Evolutionary conservation across 2,797 vertebrate species (phyloP).

Genomic region (Antrozous pallidus): DNA sequence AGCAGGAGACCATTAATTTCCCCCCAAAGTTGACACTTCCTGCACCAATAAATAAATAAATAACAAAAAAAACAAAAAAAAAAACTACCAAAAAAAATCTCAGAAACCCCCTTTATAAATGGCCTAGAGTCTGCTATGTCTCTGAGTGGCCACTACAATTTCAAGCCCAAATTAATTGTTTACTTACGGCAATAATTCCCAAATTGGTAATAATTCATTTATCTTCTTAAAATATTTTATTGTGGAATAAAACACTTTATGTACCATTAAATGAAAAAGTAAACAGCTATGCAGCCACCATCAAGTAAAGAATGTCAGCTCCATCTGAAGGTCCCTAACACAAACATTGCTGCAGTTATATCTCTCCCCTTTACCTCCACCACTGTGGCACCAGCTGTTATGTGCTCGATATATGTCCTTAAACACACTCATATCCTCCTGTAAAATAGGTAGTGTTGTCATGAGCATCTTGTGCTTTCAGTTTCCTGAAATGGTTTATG

Average conservation of each 20-base stretch:
- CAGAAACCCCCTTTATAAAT: neutral
- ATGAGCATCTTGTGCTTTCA: neutral
- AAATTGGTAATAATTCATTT: neutral
- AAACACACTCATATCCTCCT: neutral
- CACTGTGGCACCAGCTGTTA: neutral
- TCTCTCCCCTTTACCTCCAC: neutral
- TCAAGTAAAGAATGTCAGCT: neutral
- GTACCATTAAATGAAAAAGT: neutral
- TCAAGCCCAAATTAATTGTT: neutral
- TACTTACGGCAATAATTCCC: neutral
- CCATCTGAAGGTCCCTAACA: neutral
- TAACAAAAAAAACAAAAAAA: no score
- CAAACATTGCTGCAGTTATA: neutral
- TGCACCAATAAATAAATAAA: neutral
- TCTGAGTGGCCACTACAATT: neutral
- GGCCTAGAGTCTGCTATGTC: neutral
- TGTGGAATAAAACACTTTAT: neutral
- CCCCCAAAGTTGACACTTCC: neutral
- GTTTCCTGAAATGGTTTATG: neutral
- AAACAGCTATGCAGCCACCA: neutral
- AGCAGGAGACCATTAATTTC: neutral
- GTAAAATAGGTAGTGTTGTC: neutral
- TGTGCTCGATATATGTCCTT: neutral
- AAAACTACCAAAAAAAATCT: neutral
- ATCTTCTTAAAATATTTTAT: neutral